These are phyloP conservation scores for Silurus asotus DNA, from an alignment of 2,113 vertebrate genomes.

Conservation along the genomic window DNA sequence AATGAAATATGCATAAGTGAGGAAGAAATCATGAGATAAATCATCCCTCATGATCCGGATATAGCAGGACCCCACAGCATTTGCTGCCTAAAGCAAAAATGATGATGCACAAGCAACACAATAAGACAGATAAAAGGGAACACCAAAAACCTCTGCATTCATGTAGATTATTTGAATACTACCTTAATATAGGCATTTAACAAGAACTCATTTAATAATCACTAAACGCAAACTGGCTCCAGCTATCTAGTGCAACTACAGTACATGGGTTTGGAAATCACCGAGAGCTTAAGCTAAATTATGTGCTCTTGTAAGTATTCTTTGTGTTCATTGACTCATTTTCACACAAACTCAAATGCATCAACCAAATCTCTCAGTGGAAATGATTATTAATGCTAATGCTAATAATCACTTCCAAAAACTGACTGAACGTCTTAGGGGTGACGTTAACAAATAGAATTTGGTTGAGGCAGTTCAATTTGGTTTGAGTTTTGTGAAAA, in stretches of 20 bases:
- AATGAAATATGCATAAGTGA: background rate
- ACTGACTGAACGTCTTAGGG: background rate
- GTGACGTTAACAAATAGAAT: background rate
- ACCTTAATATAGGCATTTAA: background rate
- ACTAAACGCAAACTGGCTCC: background rate
- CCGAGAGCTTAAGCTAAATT: background rate
- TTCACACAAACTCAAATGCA: background rate
- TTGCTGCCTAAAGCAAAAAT: background rate
- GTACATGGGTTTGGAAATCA: background rate
- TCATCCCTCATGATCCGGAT: background rate
- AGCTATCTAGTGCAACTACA: background rate
- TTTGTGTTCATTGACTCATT: background rate
- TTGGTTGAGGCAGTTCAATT: background rate
- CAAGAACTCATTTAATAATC: background rate
- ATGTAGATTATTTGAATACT: background rate
- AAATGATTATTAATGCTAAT: too few relatives aligned
- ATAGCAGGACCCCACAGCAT: slow-evolving; percentile 6
- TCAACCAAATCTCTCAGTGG: too few relatives aligned
- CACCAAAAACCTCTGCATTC: background rate
- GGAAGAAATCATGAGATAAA: background rate
- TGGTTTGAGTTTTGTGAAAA: background rate
- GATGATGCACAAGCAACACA: background rate
- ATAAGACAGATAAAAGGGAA: background rate
- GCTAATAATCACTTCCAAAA: too few relatives aligned
- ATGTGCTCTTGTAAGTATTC: background rate